Evolutionary conservation across 1,140 invertebrate species (phyloP), one percentile per base, ranked within the genome.

Genomic region (Tetramorium parvispinum): DNA sequence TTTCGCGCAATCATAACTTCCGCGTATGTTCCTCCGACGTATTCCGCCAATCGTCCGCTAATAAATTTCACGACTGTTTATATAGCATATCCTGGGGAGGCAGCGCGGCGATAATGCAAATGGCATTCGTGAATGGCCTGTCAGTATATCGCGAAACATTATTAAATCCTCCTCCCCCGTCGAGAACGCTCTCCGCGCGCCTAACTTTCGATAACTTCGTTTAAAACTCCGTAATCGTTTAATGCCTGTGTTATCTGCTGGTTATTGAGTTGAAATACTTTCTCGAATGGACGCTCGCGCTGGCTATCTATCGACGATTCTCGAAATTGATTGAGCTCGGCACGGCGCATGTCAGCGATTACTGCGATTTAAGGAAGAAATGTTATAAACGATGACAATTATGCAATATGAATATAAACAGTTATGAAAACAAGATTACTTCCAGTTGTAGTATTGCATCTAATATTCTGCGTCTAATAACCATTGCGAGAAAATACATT

Each of bases 51-150:
- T 82, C 37, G 63, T n/a, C 3, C 37, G 79, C 43, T 61, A 83
- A 75, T 75, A 73, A 75, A 83, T 83, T 75, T 75, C 55, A 66
- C 71, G 55, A 85, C 21, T 66, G 75, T 59, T 78, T 79, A 46
- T 32, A 32, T n/a, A 46, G 43, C 11, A n/a, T 82, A 51, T 49
- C 16, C 27, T 24, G 46, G 68, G 40, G 27, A 49, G 65, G 53
- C 11, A 21, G 63, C 53, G 81, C 53, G 81, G 21, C 49, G 59
- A 78, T 82, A 77, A 88, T 87, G 89, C 81, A 85, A 89, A 90
- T 81, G 70, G 71, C n/a, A n/a, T n/a, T n/a, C 51, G 73, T 53
- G 82, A 85, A 85, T 85, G 24, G 75, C 82, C 82, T 65, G 46
- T 76, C 75, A 65, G 61, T 85, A 78, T 66, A 76, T 85, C 21